Percentiles rank a stretch among this genome's conserved stretches.
phyloP scores from a whole-genome alignment of 2,797 vertebrate genomes.

The Falco naumanni region DNA sequence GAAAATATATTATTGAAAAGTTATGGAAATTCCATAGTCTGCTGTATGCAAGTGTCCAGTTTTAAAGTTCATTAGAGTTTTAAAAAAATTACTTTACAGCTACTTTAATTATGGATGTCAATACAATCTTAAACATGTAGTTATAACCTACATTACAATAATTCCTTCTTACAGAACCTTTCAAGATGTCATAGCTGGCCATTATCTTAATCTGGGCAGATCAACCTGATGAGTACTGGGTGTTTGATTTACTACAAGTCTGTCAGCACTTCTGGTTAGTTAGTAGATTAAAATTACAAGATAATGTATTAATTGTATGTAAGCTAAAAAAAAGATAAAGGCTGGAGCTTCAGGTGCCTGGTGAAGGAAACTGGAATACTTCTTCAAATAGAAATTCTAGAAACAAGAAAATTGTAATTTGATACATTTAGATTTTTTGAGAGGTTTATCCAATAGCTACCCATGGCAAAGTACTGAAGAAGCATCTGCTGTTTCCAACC shows the following conservation, averaged over 20 bases:
- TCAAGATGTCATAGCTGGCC: neutral
- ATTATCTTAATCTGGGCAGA: constrained; percentile 23
- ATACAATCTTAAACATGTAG: neutral
- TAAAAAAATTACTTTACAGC: neutral
- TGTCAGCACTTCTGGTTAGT: constrained; percentile 28
- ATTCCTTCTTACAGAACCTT: neutral
- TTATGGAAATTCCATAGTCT: neutral
- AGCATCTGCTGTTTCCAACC: neutral
- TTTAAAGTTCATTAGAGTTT: neutral
- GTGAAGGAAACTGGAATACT: neutral
- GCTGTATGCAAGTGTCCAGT: neutral
- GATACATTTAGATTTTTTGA: neutral
- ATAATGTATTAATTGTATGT: neutral
- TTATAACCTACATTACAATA: neutral
- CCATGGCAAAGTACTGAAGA: neutral
- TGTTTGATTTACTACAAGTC: neutral
- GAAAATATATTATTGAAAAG: neutral
- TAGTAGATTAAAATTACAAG: neutral
- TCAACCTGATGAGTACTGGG: neutral
- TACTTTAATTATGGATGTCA: neutral
- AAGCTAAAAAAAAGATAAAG: neutral
- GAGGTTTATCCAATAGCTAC: neutral
- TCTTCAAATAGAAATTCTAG: neutral
- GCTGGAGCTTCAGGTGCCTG: neutral
- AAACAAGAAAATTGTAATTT: neutral